Evolutionary conservation across 2,113 vertebrate genomes (phyloP), one percentile per base, ranked within the genome.

Genomic region (Polyodon spathula): DNA sequence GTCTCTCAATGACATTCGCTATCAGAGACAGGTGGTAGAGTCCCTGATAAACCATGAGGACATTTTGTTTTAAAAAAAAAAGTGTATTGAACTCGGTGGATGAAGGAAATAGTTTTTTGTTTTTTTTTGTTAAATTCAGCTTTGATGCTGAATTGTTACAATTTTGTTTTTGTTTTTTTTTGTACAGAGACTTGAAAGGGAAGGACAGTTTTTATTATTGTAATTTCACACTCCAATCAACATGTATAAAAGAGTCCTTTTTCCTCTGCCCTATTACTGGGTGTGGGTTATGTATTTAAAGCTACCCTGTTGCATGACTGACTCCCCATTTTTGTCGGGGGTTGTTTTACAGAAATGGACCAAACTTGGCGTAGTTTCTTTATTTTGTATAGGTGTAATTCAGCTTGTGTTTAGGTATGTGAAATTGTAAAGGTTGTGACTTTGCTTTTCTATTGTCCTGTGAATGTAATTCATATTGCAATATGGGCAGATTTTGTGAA

Each of bases 21-120:
- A 97, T 78, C 96, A 99, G 86, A 91, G 96, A 81, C 95, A 97
- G 77, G 94, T 99, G 89, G 95, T 99, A 79, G 96, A 99, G 84
- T 85, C 89, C 76, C 94, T 99, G 71, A 99, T 99, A 79, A 96
- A 97, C 80, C 95, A 97, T 3, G 94, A 93, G 81, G 93, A 97
- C 65, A 88, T 89, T 85, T 90, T 99, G 82, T 98, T 98, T 80
- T 89, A 69, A 85, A 81, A 71, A 67, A 76, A 73, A 50, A 69
- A 27, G 73, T 76, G 62, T 27, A 27, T 70, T 65, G 70, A 72
- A 79, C 69, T 81, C 73, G 69, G 78, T 73, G 77, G 69, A 80
- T 83, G 83, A 89, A 88, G 81, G 81, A 84, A 81, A 78, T 78
- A 78, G n/a, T n/a, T n/a, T n/a, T n/a, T n/a, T 81, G 80, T 73